These are phyloP conservation scores for Aethina tumida DNA, from an alignment of 1,140 invertebrate genomes.

Conservation along the genomic window DNA sequence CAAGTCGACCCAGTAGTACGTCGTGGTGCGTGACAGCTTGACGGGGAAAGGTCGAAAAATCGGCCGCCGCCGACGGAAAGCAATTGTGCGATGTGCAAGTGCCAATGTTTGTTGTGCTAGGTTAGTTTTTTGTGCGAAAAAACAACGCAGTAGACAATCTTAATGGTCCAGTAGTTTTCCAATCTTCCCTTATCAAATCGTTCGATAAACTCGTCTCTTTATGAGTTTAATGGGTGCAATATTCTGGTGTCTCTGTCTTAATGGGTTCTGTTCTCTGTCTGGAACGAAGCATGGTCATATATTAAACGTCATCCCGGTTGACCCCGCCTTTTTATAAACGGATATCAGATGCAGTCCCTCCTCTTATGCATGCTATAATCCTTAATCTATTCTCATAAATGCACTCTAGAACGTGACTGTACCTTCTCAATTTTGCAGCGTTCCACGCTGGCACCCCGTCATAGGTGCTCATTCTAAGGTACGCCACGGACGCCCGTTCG, in stretches of 20 bases:
- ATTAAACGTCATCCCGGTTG: slow-evolving; percentile 15
- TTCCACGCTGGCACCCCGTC: slow-evolving; percentile 6
- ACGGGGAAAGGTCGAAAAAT: slow-evolving; percentile 9
- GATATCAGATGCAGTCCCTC: slow-evolving; percentile 27
- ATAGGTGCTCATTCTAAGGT: slow-evolving; percentile 12
- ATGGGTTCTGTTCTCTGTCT: slow-evolving; percentile 10
- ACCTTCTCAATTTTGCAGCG: slow-evolving; percentile 7
- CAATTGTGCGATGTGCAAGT: no score
- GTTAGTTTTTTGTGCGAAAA: no score
- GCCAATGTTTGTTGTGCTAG: no score
- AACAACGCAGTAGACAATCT: slow-evolving; percentile 18
- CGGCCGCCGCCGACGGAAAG: no score
- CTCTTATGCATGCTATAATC: slow-evolving; percentile 28
- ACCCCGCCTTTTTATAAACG: slow-evolving; percentile 29
- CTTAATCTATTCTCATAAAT: slow-evolving; percentile 24
- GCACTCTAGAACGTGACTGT: slow-evolving; percentile 23
- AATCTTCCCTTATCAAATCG: slow-evolving; percentile 25
- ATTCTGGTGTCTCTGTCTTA: slow-evolving; percentile 11
- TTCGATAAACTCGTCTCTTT: slow-evolving; percentile 25
- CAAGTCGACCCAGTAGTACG: slow-evolving; percentile 24
- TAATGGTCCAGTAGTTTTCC: slow-evolving; percentile 24
- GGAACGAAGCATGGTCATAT: slow-evolving; percentile 9
- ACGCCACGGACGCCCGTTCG: slow-evolving; percentile 7
- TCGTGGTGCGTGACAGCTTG: slow-evolving; percentile 23
- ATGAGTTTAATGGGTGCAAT: slow-evolving; percentile 24